Conservation (phyloP, 2,888 invertebrate species). For the Agonopterix arenella region DNA sequence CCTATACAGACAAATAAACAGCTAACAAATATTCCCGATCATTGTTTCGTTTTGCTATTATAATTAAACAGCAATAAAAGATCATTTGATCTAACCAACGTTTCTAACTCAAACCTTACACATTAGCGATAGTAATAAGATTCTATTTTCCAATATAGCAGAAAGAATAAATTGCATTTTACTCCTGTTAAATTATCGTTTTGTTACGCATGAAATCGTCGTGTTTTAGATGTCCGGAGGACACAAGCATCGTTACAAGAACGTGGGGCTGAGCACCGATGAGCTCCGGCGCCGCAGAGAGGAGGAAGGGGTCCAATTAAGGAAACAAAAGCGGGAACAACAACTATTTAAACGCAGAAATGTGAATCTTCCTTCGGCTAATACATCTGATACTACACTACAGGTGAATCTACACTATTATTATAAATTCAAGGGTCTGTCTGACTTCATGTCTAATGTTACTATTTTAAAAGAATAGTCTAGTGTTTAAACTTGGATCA, state of each 20-base stretch:
- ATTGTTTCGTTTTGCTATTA: no score
- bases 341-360: conserved; percentile 95
- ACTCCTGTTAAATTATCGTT: not conserved
- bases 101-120: no score
- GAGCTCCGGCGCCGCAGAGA: conserved; percentile 94
- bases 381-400: conserved; percentile 50
- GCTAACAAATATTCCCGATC: no score
- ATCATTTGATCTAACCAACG: no score
- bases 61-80: no score
- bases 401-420: conserved; percentile 35
- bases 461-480: no score
- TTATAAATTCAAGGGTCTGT: no score
- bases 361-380: conserved; percentile 76
- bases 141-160: not conserved
- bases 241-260: conserved; percentile 96
- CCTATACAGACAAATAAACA: no score
- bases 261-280: conserved; percentile 92
- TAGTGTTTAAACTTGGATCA: no score
- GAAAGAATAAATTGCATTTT: not conserved
- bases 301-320: conserved; percentile 96
- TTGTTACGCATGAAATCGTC: not conserved
- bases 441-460: no score
- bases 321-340: conserved; percentile 97
- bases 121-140: not conserved
- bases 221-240: conserved; percentile 85